Base-by-base conservation (phyloP, 2,888 invertebrate genomes). In the Amphipyra tragopoginis region DNA sequence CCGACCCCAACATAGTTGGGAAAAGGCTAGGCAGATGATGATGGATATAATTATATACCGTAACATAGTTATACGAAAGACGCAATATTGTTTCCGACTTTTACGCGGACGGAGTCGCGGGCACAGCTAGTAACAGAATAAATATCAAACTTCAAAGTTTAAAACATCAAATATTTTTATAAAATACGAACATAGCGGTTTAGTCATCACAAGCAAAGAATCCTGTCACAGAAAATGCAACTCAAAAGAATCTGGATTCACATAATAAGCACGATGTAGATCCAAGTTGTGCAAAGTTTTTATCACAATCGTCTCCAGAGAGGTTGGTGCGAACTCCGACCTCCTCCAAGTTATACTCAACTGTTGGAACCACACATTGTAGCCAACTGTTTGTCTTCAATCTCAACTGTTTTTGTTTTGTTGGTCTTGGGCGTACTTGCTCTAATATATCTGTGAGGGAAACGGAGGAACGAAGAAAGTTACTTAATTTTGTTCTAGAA, bases 391-490 rank as follows among this genome's bases (percentile, higher is more conserved):
- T 75, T 78, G 69, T 76, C 64, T 76, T 73, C 38, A 54, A 57
- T 65, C 55, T 39, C 39, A 69, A 75, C 68, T 70, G 75, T 70
- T 72, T 72, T 65, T 65, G 57, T 76, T 74, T 70, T 74, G 53
- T 77, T 80, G 43, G 49, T 69, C 49, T 70, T 66, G 13, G 14
- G 29, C 36, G 49, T 58, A 62, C 57, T 64, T 60, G 59, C 38
- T 14, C 49, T 29, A 29, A 29, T 54, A 54, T 66, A 61, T 59
- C 15, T 61, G 42, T 58, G 51, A 36, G 47, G 36, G 34, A 44
- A 44, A 42, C 26, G 44, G 51, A 6, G 49, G 33, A 11, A 40
- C 14, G 7, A 9, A 53, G 7, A 9, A 53, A 57, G 43, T 63
- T 55, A 13, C 36, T 62, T 52, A 52, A 51, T 59, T 61, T 54